Evolutionary conservation across 2,888 invertebrate species (phyloP), one percentile per base, ranked within the genome.

Genomic region (Rutpela maculata): DNA sequence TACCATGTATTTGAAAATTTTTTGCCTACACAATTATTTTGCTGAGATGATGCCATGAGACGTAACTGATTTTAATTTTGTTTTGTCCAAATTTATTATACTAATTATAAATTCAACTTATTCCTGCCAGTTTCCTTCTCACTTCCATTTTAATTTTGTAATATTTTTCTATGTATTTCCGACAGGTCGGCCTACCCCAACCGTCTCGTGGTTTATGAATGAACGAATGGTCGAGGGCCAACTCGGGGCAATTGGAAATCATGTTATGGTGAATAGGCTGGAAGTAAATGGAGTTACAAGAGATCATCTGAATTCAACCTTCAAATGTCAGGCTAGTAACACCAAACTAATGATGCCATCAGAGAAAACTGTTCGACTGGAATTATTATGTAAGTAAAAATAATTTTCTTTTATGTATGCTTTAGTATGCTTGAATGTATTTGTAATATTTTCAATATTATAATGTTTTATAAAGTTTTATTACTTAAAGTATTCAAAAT

Each of bases 301-400:
- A 82, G 93, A 93, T 78, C 95, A 96, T 84, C 92, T 96, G 76
- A 96, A 97, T 89, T 95, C 95, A 57, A 95, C 96, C 43, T 97
- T 95, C 91, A 96, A 95, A 89, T 97, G 97, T 88, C 94, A 96
- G 89, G 97, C 97, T 12, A 94, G 95, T 76, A 97, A 97, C 89
- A 97, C 97, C 62, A 95, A 96, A 89, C 93, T 97, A 78, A 95
- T 95, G 88, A 93, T 95, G 87, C 96, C 97, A 0, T 93, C 95
- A 75, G 96, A 97, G 89, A 95, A 95, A 88, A 95, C 94, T 81
- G 95, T 97, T 84, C 92, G 95, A 84, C 92, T 97, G 85, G 96
- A 97, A 89, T 93, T 97, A 92, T 93, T 95, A 88, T 91, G 97
- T 97, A 90, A 95, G 96, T 95, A 84, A 35, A 35, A 35, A 35